A percentile compares a stretch with the other conserved stretches of the same genome.
These are phyloP conservation scores for Chaetops frenatus DNA, from an alignment of 2,113 vertebrate genomes.

Conservation along the genomic window DNA sequence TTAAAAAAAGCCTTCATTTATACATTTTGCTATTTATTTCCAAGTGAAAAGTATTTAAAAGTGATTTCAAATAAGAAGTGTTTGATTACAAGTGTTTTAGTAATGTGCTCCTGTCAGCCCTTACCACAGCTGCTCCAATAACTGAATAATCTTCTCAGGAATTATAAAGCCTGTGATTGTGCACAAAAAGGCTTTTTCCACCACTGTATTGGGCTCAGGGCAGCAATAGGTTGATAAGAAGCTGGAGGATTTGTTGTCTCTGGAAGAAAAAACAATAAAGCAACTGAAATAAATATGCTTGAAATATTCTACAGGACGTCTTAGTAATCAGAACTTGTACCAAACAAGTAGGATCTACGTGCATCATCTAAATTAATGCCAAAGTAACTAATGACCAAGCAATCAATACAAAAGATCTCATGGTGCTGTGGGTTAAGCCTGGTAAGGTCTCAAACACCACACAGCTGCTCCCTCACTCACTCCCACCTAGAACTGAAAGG, in stretches of 20 bases:
- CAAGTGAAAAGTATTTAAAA: neutral
- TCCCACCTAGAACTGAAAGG: neutral
- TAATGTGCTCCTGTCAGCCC: neutral
- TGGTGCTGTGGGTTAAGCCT: neutral
- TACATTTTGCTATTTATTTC: neutral
- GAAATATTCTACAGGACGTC: neutral
- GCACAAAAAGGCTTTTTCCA: constrained; percentile 71
- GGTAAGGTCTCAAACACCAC: neutral
- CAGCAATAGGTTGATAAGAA: constrained; percentile 84
- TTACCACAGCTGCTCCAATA: constrained; percentile 85
- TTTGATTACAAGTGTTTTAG: neutral
- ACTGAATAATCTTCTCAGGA: constrained; percentile 74
- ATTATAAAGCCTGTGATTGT: constrained; percentile 83
- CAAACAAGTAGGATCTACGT: neutral
- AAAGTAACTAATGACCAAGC: neutral
- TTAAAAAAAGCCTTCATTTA: neutral
- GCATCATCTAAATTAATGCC: neutral
- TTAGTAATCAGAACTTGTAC: neutral
- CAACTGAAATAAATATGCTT: neutral
- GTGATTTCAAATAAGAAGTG: neutral
- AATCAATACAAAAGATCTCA: neutral
- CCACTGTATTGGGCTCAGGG: constrained; percentile 70
- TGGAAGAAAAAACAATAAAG: constrained; percentile 24
- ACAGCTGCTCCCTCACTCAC: neutral
- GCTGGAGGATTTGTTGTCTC: constrained; percentile 76